phyloP scores from a whole-genome alignment of 2,113 vertebrate species.

The Oceanites oceanicus region DNA sequence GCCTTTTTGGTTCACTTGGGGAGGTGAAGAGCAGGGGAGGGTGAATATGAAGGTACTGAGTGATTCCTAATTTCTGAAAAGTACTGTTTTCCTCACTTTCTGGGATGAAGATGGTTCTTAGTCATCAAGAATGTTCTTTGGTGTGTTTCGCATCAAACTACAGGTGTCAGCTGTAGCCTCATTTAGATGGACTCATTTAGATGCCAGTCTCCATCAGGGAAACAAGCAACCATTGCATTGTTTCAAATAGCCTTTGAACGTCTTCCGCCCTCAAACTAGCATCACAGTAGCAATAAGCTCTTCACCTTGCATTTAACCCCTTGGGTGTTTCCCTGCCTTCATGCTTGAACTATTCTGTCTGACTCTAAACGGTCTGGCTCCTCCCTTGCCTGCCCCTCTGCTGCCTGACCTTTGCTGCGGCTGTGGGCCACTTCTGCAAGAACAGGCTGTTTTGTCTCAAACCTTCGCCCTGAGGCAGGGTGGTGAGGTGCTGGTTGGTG shows the following conservation, averaged over 20 bases:
- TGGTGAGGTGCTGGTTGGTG: neutral
- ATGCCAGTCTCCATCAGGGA: neutral
- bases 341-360: neutral
- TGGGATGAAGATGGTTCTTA: neutral
- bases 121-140: neutral
- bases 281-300: neutral
- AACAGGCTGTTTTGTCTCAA: neutral
- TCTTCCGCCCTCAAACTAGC: neutral
- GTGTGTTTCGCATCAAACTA: neutral
- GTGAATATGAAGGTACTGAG: neutral
- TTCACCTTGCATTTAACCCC: neutral
- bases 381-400: neutral
- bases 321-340: neutral
- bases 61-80: neutral
- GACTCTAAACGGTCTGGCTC: neutral
- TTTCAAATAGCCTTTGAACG: neutral
- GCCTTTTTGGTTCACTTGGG: neutral
- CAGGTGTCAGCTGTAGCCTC: neutral
- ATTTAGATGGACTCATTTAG: neutral
- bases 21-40: neutral
- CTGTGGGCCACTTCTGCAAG: neutral
- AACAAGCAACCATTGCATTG: neutral
- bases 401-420: neutral
- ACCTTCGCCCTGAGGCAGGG: neutral
- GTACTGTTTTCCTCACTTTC: neutral